Evolutionary conservation across 2,888 invertebrate species (phyloP).

Genomic region (Melanostoma scalare): DNA sequence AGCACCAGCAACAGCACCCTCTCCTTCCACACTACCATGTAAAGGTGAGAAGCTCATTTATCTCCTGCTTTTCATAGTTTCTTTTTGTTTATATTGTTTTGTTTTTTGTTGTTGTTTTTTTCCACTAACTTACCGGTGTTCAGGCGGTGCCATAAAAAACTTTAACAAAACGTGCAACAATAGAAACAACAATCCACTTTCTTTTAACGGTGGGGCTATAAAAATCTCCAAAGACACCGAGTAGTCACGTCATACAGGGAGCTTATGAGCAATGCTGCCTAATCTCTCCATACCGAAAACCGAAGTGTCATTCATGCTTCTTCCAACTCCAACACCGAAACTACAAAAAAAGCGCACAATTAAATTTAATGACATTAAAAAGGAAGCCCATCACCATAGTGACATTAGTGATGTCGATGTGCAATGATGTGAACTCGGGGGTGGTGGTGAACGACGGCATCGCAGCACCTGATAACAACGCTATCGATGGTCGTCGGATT

Average conservation of each 20-base stretch:
- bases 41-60: constrained; percentile 62
- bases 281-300: constrained; percentile 28
- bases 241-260: constrained; percentile 51
- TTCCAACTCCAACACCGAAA: constrained; percentile 20
- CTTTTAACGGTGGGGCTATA: constrained; percentile 62
- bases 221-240: constrained; percentile 63
- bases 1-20: constrained; percentile 20
- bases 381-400: constrained; percentile 59
- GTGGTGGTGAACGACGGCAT: constrained; percentile 46
- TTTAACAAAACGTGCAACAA: constrained; percentile 61
- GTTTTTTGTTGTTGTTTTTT: constrained; percentile 5
- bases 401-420: constrained; percentile 54
- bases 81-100: constrained; percentile 40
- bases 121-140: constrained; percentile 1
- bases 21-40: not conserved
- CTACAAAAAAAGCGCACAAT: constrained; percentile 54
- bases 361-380: constrained; percentile 71
- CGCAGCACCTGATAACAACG: constrained; percentile 68
- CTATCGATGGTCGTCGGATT: constrained; percentile 63
- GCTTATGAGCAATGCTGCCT: constrained; percentile 53
- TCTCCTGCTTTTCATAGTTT: constrained; percentile 51
- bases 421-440: constrained; percentile 56
- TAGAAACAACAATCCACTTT: constrained; percentile 68
- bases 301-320: constrained; percentile 25
- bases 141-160: constrained; percentile 59